Evolutionary conservation across 2,113 vertebrate genomes (phyloP).

Genomic region (Physeter macrocephalus): DNA sequence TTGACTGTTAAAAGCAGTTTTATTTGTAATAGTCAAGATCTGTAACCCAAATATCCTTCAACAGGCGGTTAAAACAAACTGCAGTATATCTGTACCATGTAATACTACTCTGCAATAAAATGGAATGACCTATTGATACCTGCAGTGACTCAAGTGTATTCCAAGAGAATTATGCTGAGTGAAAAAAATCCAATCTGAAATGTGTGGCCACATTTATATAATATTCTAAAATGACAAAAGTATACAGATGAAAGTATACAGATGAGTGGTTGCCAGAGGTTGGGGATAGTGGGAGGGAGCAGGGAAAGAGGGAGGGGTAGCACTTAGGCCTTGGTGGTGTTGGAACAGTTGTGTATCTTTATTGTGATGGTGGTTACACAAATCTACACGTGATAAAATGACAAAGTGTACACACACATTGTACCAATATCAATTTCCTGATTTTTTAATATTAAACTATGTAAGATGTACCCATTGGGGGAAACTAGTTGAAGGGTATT

Average conservation of each 20-base stretch:
- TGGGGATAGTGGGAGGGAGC: neutral
- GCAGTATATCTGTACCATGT: neutral
- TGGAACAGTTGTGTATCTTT: neutral
- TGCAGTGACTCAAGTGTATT: neutral
- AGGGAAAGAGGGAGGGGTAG: neutral
- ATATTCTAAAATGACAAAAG: neutral
- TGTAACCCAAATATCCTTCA: neutral
- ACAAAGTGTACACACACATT: neutral
- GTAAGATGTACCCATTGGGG: neutral
- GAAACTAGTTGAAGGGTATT: neutral
- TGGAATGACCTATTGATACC: neutral
- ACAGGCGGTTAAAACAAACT: neutral
- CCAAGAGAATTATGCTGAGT: neutral
- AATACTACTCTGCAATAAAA: neutral
- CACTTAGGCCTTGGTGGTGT: neutral
- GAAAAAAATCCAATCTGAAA: neutral
- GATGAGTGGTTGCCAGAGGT: neutral
- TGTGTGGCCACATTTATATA: neutral
- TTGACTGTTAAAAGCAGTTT: neutral
- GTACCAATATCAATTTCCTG: neutral
- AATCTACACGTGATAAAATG: neutral
- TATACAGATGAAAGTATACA: neutral
- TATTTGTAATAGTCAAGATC: neutral
- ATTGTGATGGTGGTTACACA: neutral
- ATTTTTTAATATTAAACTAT: neutral